Base-by-base conservation (phyloP, 2,113 vertebrate genomes). In the Dipodomys merriami region DNA sequence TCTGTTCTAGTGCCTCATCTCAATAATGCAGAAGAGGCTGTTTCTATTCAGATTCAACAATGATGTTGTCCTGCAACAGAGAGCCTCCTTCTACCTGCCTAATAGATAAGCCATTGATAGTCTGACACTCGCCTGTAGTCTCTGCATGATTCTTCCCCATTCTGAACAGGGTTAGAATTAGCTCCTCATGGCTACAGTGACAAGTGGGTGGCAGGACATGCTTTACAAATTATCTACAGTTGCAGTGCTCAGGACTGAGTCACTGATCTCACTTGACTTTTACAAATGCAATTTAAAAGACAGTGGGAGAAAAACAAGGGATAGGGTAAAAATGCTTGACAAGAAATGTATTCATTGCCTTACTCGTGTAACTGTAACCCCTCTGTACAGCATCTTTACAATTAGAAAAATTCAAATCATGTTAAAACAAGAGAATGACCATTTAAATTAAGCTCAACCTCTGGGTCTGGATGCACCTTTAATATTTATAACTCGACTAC, bases 391-490 rank as follows among this genome's bases (percentile, higher is more conserved):
- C 39, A 39, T 39, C 39, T 39, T 39, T 39, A 39, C 39, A 39
- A 39, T 39, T 39, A 39, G 39, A 68, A 83, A 83, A 68, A 83
- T 83, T 83, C 88, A 68, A 94, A 73, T 88, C 1, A 10, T 57
- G 15, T 81, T 72, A 18, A 83, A 90, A 76, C 4, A 80, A 1
- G 10, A 30, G 72, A 90, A 39, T 87, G 33, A 83, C 79, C 65
- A 86, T 33, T 86, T 94, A 65, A 96, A 93, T 92, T 83, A 87
- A 82, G 16, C 49, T 74, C 22, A 30, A 60, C 71, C 15, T 73
- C 46, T 93, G 22, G 2, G 44, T 30, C 88, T 76, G 86, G 76
- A 69, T 69, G 22, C 49, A 68, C 86, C 49, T 93, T 86, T 74
- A 29, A 62, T 49, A 49, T 39, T 22, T 33, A 13, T 19, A 80